Evolutionary conservation across 1,140 invertebrate genomes (phyloP).

Genomic region (Lycorma delicatula): DNA sequence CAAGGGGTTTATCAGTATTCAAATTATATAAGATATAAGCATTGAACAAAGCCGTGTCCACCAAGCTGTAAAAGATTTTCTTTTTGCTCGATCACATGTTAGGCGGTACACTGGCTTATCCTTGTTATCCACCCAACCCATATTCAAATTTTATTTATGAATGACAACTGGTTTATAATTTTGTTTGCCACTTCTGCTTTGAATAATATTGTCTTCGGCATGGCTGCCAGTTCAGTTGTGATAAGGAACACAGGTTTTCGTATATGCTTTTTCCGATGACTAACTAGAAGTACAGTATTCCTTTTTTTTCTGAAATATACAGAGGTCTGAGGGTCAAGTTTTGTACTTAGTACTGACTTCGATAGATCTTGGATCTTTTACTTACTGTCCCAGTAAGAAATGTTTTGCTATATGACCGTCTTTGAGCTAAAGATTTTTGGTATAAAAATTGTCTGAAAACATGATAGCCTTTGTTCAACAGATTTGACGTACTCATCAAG

Average conservation of each 20-base stretch:
- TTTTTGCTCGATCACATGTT: not conserved
- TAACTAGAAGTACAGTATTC: conserved; percentile 6
- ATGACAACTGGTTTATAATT: conserved; percentile 8
- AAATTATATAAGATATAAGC: conserved; percentile 11
- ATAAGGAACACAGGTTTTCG: conserved; percentile 14
- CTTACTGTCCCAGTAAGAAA: conserved; percentile 14
- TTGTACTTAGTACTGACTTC: not conserved
- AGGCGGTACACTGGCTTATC: conserved; percentile 9
- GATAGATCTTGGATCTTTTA: conserved; percentile 12
- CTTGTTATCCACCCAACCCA: conserved; percentile 10
- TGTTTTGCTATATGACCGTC: not conserved
- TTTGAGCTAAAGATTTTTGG: conserved; percentile 8
- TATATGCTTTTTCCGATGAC: conserved; percentile 10
- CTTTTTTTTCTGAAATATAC: conserved; percentile 8
- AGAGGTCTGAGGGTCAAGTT: not conserved
- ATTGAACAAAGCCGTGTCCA: conserved; percentile 11
- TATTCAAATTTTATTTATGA: conserved; percentile 10
- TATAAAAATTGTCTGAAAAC: conserved; percentile 15
- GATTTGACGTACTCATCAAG: not conserved
- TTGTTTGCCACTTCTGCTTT: conserved; percentile 1
- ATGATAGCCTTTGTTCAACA: conserved; percentile 14
- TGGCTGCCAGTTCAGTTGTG: conserved; percentile 4
- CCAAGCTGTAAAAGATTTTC: conserved; percentile 4
- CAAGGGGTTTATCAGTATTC: conserved; percentile 12
- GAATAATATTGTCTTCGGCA: conserved; percentile 4